These are phyloP conservation scores for Cenopis cana DNA, from an alignment of 2,888 invertebrate genomes.

Conservation along the genomic window DNA sequence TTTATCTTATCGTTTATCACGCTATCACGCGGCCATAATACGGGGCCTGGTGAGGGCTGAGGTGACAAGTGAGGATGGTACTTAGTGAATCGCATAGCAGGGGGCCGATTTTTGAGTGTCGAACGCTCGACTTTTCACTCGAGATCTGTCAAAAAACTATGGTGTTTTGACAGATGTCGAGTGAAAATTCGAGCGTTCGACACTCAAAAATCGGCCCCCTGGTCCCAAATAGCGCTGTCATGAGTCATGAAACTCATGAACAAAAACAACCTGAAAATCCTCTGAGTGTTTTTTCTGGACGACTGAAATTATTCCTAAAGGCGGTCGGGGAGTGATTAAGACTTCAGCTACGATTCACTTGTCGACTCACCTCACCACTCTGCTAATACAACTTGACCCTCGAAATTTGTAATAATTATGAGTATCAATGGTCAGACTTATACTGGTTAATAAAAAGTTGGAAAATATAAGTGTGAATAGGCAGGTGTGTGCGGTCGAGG, in stretches of 20 bases:
- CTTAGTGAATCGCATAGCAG: no score
- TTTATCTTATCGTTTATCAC: no score
- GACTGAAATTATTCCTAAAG: slow-evolving; percentile 26
- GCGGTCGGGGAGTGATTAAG: slow-evolving; percentile 21
- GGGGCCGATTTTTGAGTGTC: no score
- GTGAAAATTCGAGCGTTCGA: no score
- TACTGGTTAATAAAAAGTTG: not conserved
- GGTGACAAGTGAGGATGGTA: no score
- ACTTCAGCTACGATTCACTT: not conserved
- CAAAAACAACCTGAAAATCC: not conserved
- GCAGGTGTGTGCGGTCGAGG: slow-evolving; percentile 12
- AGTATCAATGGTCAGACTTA: not conserved
- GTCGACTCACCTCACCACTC: not conserved
- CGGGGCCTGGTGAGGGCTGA: no score
- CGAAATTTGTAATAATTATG: not conserved
- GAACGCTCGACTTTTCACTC: no score
- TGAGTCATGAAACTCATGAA: not conserved
- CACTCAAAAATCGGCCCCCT: no score
- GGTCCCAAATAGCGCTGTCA: no score
- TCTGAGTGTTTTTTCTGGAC: slow-evolving; percentile 20
- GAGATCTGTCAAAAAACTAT: no score
- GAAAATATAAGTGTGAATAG: not conserved
- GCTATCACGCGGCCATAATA: no score
- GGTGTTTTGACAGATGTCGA: no score
- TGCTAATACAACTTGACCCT: not conserved